phyloP scores from a whole-genome alignment of 92 coral and sea anemone species.

The Galaxea fascicularis region DNA sequence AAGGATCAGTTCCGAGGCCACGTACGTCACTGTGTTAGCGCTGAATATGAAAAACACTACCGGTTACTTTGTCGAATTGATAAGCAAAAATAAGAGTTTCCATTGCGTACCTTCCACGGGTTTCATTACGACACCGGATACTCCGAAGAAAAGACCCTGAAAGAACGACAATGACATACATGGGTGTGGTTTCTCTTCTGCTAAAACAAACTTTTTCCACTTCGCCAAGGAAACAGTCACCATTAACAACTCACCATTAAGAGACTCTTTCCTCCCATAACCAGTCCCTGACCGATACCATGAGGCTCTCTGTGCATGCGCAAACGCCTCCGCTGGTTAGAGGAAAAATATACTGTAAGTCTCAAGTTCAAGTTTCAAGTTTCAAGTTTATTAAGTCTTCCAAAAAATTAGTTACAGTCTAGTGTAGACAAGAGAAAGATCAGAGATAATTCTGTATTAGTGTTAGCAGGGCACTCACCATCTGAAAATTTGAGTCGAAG shows the following conservation, averaged over 20 bases:
- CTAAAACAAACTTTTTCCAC: not conserved
- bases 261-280: slow-evolving; percentile 95
- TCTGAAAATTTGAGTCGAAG: slow-evolving; percentile 91
- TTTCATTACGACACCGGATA: slow-evolving; percentile 94
- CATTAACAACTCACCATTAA: slow-evolving; percentile 77
- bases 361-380: too few relatives aligned
- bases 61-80: too few relatives aligned
- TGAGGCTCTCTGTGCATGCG: slow-evolving; percentile 91
- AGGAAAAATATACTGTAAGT: not conserved
- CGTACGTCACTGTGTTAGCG: too few relatives aligned
- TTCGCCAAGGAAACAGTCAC: not conserved
- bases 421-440: too few relatives aligned
- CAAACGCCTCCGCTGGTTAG: slow-evolving; percentile 81
- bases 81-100: too few relatives aligned
- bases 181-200: not conserved
- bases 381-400: too few relatives aligned
- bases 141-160: slow-evolving; percentile 94
- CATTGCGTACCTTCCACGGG: slow-evolving; percentile 84
- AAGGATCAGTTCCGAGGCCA: too few relatives aligned
- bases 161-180: not conserved
- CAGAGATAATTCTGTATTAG: not conserved
- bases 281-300: slow-evolving; percentile 90
- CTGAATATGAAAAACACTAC: too few relatives aligned
- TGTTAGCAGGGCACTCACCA: slow-evolving; percentile 58
- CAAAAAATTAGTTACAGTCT: too few relatives aligned